A percentile compares a stretch with the other conserved stretches of the same genome.
Evolutionary conservation across 2,797 vertebrate genomes (phyloP).

Genomic region (Scyliorhinus canicula): DNA sequence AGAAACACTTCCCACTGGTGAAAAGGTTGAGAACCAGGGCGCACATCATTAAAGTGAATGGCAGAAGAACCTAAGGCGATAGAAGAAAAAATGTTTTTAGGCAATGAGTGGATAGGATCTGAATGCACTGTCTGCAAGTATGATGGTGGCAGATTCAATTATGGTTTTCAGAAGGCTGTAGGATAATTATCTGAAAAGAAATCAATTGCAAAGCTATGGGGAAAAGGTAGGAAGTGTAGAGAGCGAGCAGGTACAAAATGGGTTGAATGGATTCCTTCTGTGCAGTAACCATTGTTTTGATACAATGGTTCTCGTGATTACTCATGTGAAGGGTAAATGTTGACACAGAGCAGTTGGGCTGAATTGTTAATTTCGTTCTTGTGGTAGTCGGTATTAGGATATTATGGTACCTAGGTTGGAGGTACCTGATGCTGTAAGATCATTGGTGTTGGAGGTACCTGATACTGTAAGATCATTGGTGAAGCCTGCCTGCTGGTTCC

Average conservation of each 20-base stretch:
- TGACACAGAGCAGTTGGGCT: not conserved
- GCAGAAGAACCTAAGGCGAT: not conserved
- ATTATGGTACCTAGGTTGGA: too few relatives aligned
- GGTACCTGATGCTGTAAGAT: too few relatives aligned
- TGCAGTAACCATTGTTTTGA: not conserved
- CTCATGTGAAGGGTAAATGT: not conserved
- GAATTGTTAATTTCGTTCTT: too few relatives aligned
- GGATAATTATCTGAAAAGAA: not conserved
- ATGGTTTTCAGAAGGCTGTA: not conserved
- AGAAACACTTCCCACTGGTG: not conserved
- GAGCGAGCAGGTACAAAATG: not conserved
- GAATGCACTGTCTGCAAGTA: not conserved
- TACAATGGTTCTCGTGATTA: not conserved
- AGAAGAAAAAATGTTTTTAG: not conserved
- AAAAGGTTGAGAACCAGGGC: not conserved
- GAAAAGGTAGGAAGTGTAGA: not conserved
- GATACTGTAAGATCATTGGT: too few relatives aligned
- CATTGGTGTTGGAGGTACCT: too few relatives aligned
- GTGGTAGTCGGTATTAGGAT: too few relatives aligned
- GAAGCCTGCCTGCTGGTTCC: too few relatives aligned
- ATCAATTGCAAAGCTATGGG: not conserved
- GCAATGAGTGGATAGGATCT: not conserved
- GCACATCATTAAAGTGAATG: not conserved
- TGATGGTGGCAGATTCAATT: not conserved
- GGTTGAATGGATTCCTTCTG: not conserved